Evolutionary conservation across 2,888 invertebrate species (phyloP), one percentile per base, ranked within the genome.

Genomic region (Hofmannophila pseudospretella): DNA sequence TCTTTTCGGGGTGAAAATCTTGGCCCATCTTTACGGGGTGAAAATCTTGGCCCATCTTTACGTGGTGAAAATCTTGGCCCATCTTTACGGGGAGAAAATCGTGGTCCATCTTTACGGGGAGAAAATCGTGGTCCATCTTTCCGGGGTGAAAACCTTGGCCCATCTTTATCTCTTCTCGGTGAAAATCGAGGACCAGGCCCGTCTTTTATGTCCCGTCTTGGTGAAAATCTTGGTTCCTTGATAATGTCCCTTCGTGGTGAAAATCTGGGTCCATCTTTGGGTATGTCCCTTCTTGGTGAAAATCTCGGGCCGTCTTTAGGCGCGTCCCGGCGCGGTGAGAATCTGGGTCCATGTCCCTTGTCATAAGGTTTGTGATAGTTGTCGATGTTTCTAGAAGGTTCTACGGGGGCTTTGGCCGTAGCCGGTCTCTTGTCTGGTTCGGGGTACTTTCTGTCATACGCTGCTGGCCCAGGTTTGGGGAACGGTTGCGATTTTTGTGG

Each of bases 361-460:
- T 44, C 44, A 12, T 49, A 51, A n/a, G 42, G 40, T 28, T 45
- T 42, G 23, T 7, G 4, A 22, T 45, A 45, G 9, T 28, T 13
- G 10, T 36, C 11, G 4, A 14, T 7, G 12, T 29, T 33, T 5
- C 29, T n/a, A 2, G 20, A 22, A 10, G 22, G n/a, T 1, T 38
- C 33, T 2, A 1, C 8, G 1, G 8, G 3, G 7, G 19, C n/a
- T 22, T 26, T 39, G 5, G 12, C 7, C 27, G 33, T 22, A 13
- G 43, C 36, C 3, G 46, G 46, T 7, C 52, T 45, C 22, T 47
- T 49, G 8, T 61, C 58, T 1, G 34, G 2, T 3, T 44, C 49
- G 1, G 45, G 39, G 33, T 55, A 60, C 19, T 46, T 47, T 11
- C 59, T 51, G 2, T 57, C 58, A 2, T 66, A 35, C 20, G 32